These are phyloP conservation scores for Forbesichthys papilliferus DNA, from an alignment of 2,113 vertebrate genomes.

Conservation along the genomic window DNA sequence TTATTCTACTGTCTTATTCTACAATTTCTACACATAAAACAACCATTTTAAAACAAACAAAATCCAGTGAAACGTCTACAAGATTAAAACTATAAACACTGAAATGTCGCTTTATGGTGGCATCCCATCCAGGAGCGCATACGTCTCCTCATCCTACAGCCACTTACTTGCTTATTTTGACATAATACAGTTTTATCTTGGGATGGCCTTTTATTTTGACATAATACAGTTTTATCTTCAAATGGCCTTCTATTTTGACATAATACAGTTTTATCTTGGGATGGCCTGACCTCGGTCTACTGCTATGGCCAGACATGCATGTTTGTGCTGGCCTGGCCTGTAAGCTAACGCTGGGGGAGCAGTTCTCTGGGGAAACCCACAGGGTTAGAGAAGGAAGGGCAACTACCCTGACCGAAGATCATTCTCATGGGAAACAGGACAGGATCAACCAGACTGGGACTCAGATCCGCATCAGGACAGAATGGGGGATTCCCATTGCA, in stretches of 20 bases:
- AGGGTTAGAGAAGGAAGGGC: slow-evolving; percentile 49
- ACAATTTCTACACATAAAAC: too few relatives aligned
- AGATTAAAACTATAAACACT: too few relatives aligned
- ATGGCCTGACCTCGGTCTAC: slow-evolving; percentile 34
- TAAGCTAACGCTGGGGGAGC: slow-evolving; percentile 35
- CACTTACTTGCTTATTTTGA: slow-evolving; percentile 50
- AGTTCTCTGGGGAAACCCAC: slow-evolving; percentile 41
- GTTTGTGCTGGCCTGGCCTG: slow-evolving; percentile 13
- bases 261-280: slow-evolving; percentile 41
- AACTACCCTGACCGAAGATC: slow-evolving; percentile 55
- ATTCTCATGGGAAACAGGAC: slow-evolving; percentile 70
- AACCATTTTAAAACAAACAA: too few relatives aligned
- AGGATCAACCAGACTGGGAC: slow-evolving; percentile 11
- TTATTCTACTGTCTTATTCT: too few relatives aligned
- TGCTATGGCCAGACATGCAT: slow-evolving; percentile 16
- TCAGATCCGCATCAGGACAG: slow-evolving; percentile 10
- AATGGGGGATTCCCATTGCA: slow-evolving; percentile 2
- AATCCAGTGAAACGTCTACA: too few relatives aligned
- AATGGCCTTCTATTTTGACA: slow-evolving; percentile 1
- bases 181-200: slow-evolving; percentile 45
- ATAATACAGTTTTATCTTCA: slow-evolving; percentile 40
- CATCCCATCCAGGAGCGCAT: background rate
- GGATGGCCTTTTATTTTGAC: slow-evolving; percentile 10
- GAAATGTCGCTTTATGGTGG: too few relatives aligned
- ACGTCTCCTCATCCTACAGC: slow-evolving; percentile 23